These are phyloP conservation scores for Mungos mungo DNA, from an alignment of 2,113 vertebrate species.

Conservation along the genomic window DNA sequence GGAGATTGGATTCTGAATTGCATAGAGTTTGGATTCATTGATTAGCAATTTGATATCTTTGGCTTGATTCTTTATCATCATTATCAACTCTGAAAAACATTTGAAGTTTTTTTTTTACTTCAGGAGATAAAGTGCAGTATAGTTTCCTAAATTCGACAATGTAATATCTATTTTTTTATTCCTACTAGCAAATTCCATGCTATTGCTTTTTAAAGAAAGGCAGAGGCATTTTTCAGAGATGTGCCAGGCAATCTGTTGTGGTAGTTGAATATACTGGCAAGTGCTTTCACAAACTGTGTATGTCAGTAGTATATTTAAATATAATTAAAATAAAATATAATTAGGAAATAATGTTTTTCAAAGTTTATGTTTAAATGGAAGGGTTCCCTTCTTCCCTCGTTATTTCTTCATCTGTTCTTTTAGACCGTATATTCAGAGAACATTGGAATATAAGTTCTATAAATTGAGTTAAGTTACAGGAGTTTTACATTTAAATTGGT, in stretches of 20 bases:
- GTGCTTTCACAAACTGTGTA: conserved; percentile 84
- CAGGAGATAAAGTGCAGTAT: conserved; percentile 49
- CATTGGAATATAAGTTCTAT: conserved; percentile 9
- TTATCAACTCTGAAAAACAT: conserved; percentile 49
- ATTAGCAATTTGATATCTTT: conserved; percentile 31
- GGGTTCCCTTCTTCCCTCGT: not conserved
- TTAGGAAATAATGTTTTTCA: conserved; percentile 74
- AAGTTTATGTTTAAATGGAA: conserved; percentile 58
- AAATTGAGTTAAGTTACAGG: conserved; percentile 25
- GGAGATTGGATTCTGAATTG: conserved; percentile 41
- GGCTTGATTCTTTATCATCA: conserved; percentile 49
- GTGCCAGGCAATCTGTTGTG: conserved; percentile 85
- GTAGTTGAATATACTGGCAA: conserved; percentile 83
- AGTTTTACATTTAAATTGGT: conserved; percentile 23
- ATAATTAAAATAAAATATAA: conserved; percentile 79
- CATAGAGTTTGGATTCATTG: conserved; percentile 61
- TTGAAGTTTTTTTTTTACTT: conserved; percentile 64
- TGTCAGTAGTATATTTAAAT: conserved; percentile 82
- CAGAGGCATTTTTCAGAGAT: conserved; percentile 83
- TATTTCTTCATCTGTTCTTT: conserved; percentile 25
- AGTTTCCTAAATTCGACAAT: conserved; percentile 62
- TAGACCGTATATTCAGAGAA: conserved; percentile 41
- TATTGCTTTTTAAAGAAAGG: conserved; percentile 81
- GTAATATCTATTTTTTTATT: conserved; percentile 73
- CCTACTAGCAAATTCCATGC: conserved; percentile 75